Conservation (phyloP, 2,888 invertebrate genomes). For the Lingula anatina region DNA sequence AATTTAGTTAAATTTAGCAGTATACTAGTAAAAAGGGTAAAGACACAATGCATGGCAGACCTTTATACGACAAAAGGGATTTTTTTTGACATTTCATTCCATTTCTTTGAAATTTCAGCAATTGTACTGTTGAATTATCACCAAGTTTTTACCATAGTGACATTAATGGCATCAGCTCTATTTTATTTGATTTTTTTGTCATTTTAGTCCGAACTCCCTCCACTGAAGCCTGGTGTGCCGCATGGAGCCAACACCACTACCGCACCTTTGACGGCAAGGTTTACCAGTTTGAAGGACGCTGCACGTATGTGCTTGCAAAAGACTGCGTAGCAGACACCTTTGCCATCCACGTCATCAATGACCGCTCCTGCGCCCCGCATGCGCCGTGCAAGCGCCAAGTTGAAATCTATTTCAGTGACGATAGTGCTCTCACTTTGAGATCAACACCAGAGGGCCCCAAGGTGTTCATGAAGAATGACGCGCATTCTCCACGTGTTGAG, state of each 20-base stretch:
- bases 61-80: not conserved
- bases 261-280: constrained; percentile 81
- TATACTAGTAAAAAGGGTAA: too few relatives aligned
- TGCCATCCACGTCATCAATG: constrained; percentile 60
- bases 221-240: constrained; percentile 63
- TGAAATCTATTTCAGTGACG: constrained; percentile 66
- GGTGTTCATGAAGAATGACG: constrained; percentile 21
- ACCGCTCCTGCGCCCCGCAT: constrained; percentile 55
- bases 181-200: too few relatives aligned
- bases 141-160: too few relatives aligned
- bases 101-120: constrained; percentile 6
- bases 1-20: too few relatives aligned
- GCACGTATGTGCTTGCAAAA: constrained; percentile 69
- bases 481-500: constrained; percentile 11
- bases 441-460: constrained; percentile 20
- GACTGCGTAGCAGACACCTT: constrained; percentile 66
- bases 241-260: constrained; percentile 76
- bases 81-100: not conserved
- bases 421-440: constrained; percentile 39
- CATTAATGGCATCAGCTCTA: too few relatives aligned
- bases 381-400: constrained; percentile 57
- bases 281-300: constrained; percentile 65
- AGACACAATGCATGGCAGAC: too few relatives aligned
- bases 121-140: constrained; percentile 1
- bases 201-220: not conserved